Percentiles rank a stretch among this genome's conserved stretches.
Evolutionary conservation across 1,140 invertebrate genomes (phyloP).

Genomic region (Linepithema humile): DNA sequence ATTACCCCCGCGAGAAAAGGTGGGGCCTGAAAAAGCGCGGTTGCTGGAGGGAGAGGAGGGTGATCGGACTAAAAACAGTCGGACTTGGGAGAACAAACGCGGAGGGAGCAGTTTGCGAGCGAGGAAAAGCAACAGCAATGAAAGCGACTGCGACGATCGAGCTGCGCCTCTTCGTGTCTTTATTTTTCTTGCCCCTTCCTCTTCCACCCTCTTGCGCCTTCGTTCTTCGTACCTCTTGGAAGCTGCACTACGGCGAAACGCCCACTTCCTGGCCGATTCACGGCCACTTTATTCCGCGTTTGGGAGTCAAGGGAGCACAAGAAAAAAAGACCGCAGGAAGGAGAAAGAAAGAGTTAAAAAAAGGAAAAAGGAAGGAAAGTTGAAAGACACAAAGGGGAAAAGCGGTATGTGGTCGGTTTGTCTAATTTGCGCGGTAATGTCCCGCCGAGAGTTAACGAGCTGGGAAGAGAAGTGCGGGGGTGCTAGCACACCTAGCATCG

Average conservation of each 20-base stretch:
- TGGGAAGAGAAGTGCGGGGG: constrained; percentile 5
- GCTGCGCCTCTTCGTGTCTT: neutral
- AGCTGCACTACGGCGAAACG: constrained; percentile 51
- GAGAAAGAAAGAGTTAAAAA: neutral
- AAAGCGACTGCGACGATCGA: neutral
- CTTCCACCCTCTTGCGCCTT: neutral
- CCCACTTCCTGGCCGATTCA: constrained; percentile 62
- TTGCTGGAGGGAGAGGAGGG: neutral
- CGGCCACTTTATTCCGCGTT: constrained; percentile 36
- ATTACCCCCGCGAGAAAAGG: constrained; percentile 71
- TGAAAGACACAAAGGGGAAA: neutral
- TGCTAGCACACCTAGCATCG: constrained; percentile 68
- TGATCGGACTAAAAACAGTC: constrained; percentile 9
- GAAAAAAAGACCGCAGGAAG: neutral
- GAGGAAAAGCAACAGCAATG: constrained; percentile 6
- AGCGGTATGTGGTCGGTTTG: constrained; percentile 24
- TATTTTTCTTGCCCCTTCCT: neutral
- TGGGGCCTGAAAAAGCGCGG: neutral
- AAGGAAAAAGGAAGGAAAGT: neutral
- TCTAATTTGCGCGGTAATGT: constrained; percentile 69
- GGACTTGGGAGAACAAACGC: constrained; percentile 6
- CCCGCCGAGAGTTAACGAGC: constrained; percentile 66
- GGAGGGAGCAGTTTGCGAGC: neutral
- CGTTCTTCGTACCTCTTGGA: neutral
- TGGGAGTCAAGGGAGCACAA: neutral